These are phyloP conservation scores for Catagonus wagneri DNA, from an alignment of 2,113 vertebrate species.

Conservation along the genomic window DNA sequence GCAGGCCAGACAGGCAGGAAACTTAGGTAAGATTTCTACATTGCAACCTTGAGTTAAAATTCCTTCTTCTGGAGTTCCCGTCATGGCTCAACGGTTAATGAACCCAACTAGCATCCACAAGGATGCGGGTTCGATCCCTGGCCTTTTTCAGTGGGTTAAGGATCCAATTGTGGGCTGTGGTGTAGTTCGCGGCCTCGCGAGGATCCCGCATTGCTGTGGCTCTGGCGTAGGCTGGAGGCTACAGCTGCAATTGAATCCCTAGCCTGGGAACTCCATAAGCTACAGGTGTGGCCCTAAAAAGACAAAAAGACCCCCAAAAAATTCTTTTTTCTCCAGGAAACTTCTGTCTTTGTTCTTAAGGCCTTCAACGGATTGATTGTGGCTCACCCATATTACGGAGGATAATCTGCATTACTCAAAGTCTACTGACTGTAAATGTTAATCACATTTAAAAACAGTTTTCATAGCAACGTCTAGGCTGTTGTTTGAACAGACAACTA, in stretches of 20 bases:
- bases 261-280: no score
- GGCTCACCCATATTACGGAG: background rate
- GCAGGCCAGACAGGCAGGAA: background rate
- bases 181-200: no score
- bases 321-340: background rate
- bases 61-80: background rate
- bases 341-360: background rate
- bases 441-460: constrained; percentile 6
- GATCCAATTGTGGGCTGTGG: no score
- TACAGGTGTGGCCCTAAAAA: no score
- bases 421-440: background rate
- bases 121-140: background rate
- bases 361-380: background rate
- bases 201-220: no score
- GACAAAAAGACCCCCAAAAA: no score
- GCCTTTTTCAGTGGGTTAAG: no score
- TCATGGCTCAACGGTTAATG: no score
- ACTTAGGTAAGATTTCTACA: background rate
- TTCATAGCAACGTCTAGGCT: background rate
- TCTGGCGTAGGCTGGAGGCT: no score
- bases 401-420: background rate
- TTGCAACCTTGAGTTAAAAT: background rate
- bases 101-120: no score
- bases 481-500: background rate
- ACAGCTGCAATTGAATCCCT: no score